Evolutionary conservation across 2,113 vertebrate species (phyloP).

Genomic region (Sebastes schlegelii): DNA sequence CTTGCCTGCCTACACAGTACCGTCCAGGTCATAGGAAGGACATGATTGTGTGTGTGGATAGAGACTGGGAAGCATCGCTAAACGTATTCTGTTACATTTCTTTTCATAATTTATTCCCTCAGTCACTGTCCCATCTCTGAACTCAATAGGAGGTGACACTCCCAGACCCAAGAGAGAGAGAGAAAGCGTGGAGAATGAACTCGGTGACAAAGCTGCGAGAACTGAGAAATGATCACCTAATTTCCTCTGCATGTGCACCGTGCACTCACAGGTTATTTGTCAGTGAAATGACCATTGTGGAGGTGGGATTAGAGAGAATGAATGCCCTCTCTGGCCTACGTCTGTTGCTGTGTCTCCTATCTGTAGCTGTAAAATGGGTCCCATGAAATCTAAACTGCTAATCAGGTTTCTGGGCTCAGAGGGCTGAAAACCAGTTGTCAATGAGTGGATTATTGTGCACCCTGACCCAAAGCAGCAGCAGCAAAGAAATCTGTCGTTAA

Average conservation of each 20-base stretch:
- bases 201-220: slow-evolving; percentile 53
- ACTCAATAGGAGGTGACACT: slow-evolving; percentile 54
- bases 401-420: slow-evolving; percentile 65
- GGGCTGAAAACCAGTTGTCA: slow-evolving; percentile 41
- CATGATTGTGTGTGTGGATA: background rate
- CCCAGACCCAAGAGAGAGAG: slow-evolving; percentile 39
- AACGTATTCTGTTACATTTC: slow-evolving; percentile 67
- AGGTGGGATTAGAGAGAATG: slow-evolving; percentile 43
- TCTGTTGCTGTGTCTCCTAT: slow-evolving; percentile 18
- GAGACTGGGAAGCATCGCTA: slow-evolving; percentile 10
- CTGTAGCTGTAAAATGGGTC: slow-evolving; percentile 49
- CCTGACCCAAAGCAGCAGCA: slow-evolving; percentile 11
- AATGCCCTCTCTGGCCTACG: slow-evolving; percentile 35
- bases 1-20: background rate
- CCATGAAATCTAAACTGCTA: slow-evolving; percentile 63
- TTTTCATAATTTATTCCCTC: slow-evolving; percentile 73
- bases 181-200: slow-evolving; percentile 35
- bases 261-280: slow-evolving; percentile 32
- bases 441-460: slow-evolving; percentile 31
- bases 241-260: slow-evolving; percentile 25
- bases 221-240: slow-evolving; percentile 44
- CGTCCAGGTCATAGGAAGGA: slow-evolving; percentile 32
- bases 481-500: slow-evolving; percentile 1
- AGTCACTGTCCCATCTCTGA: slow-evolving; percentile 39
- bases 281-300: slow-evolving; percentile 17